Percentiles rank a stretch among this genome's conserved stretches.
Conservation (phyloP, 2,888 invertebrate genomes). For the Drosophila incognita region DNA sequence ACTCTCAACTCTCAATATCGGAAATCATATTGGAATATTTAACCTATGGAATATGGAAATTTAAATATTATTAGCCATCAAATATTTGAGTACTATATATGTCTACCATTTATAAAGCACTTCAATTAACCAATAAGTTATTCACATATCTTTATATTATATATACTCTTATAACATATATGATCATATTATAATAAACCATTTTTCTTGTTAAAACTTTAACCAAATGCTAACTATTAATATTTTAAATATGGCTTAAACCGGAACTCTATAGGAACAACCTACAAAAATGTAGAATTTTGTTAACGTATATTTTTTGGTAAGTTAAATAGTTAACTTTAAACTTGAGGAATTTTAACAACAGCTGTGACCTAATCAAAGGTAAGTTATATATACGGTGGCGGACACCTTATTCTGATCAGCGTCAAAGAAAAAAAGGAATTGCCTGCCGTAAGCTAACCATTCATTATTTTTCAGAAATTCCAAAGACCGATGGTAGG, state of each 20-base stretch:
- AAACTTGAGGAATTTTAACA: not conserved
- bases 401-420: too few relatives aligned
- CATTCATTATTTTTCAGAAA: too few relatives aligned
- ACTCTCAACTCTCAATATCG: not conserved
- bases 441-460: too few relatives aligned
- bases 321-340: not conserved
- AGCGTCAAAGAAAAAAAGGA: too few relatives aligned
- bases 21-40: not conserved
- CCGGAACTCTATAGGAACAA: not conserved
- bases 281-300: not conserved
- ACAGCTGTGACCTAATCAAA: not conserved
- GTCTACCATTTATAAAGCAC: conserved; percentile 1
- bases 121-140: not conserved
- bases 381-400: not conserved
- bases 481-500: too few relatives aligned
- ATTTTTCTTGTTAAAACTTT: not conserved
- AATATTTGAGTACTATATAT: not conserved
- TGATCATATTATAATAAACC: not conserved
- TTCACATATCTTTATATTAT: not conserved
- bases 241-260: not conserved
- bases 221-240: not conserved
- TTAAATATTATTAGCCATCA: not conserved
- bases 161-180: not conserved
- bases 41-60: not conserved
- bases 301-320: not conserved